Evolutionary conservation across 2,888 invertebrate genomes (phyloP), one percentile per base, ranked within the genome.

Genomic region (Byasa hedistus): DNA sequence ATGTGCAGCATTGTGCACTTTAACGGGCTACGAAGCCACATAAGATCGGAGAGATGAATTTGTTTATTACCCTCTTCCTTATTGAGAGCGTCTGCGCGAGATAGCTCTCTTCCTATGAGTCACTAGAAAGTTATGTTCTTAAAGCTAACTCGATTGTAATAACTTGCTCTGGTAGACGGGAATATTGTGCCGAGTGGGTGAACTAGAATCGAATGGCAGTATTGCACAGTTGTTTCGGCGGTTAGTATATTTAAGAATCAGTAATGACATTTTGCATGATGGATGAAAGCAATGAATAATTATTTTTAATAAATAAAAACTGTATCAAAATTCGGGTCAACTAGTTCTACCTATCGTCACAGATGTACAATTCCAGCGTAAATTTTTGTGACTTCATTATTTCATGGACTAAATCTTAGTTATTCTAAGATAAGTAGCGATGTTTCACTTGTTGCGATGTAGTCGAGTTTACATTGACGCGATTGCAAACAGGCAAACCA

Each of bases 61-160:
- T 89, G 89, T 91, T 91, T 91, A 91, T 91, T 91, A 85, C 89
- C 86, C 87, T 86, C 91, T 91, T 91, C 91, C 91, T 91, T 89
- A 91, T 91, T 91, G 91, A 90, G 89, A 89, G 80, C 89, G 91
- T 90, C 90, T 90, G 91, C 76, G 81, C 83, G 79, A 87, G 90
- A 91, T 91, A 87, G 88, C 87, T 89, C 89, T 88, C 91, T 90
- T 91, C 91, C 91, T 90, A 89, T 91, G 91, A 91, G 81, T 91
- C 91, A 91, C 86, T 90, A 90, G 91, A 90, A 91, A 91, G 90
- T 87, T 77, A 90, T 89, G 86, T 86, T 87, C 87, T 85, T 83
- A 80, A 82, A 60, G 81, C 82, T 84, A 86, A 89, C 84, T 88
- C 83, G 85, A 83, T 85, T 83, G 82, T 79, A 82, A 85, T 85